A percentile compares a stretch with the other conserved stretches of the same genome.
phyloP scores from a whole-genome alignment of 1,140 invertebrate genomes.

The Microplitis mediator region DNA sequence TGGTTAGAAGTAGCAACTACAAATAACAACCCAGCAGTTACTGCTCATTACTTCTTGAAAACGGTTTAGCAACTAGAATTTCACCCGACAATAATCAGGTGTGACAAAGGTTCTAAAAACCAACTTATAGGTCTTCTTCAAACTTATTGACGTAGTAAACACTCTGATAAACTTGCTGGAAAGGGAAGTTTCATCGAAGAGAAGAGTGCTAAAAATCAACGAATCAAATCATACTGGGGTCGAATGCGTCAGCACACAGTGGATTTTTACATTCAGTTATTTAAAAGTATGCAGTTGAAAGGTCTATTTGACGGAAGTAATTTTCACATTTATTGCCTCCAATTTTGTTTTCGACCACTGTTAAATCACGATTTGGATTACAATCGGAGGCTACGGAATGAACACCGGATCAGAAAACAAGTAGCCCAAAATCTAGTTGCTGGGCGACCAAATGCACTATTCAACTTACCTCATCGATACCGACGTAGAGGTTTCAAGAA shows the following conservation, averaged over 20 bases:
- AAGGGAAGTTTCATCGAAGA: constrained; percentile 14
- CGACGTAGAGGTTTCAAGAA: background rate
- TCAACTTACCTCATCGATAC: background rate
- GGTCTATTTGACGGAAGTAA: background rate
- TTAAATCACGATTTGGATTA: background rate
- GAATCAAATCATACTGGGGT: too few species aligned
- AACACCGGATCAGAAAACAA: constrained; percentile 4
- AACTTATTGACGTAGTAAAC: background rate
- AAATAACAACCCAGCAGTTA: background rate
- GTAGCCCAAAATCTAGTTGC: background rate
- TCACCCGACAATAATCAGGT: background rate
- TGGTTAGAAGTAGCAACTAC: background rate
- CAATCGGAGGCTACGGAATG: background rate
- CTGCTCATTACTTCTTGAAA: background rate
- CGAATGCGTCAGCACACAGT: background rate
- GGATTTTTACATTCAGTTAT: constrained; percentile 16
- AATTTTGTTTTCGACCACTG: constrained; percentile 6
- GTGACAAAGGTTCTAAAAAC: background rate
- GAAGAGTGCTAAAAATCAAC: background rate
- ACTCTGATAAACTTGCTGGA: background rate
- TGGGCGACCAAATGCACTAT: constrained; percentile 7
- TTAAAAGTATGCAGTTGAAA: background rate
- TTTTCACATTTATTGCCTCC: constrained; percentile 1
- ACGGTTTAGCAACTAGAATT: background rate
- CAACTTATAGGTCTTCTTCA: background rate